A percentile compares a stretch with the other conserved stretches of the same genome.
Conservation (phyloP, 2,797 vertebrate species). For the Carduelis carduelis region DNA sequence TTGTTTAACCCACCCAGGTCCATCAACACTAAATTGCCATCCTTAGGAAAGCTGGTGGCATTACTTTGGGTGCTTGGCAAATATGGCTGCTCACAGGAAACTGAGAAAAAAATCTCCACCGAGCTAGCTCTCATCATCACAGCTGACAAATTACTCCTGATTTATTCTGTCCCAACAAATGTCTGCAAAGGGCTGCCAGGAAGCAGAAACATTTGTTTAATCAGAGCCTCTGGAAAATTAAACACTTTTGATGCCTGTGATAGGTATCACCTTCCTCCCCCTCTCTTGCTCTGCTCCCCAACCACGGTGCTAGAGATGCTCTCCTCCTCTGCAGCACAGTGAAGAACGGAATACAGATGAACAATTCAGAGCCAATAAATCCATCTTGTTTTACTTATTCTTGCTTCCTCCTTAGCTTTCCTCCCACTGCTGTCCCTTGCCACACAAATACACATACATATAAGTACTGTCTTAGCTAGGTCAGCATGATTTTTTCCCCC, state of each 20-base stretch:
- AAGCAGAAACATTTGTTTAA: constrained; percentile 70
- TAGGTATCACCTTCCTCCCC: constrained; percentile 30
- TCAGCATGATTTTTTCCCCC: constrained; percentile 32
- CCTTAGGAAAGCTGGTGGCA: neutral
- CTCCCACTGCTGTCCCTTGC: constrained; percentile 30
- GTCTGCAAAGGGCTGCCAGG: constrained; percentile 45
- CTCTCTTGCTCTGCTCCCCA: neutral
- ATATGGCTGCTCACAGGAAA: neutral
- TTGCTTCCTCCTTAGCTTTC: constrained; percentile 24
- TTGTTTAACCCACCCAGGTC: neutral
- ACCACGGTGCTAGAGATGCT: neutral
- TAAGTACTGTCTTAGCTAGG: neutral
- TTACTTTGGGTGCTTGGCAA: neutral
- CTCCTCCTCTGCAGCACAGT: constrained; percentile 42
- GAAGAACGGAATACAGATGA: constrained; percentile 49
- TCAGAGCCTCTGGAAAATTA: constrained; percentile 64
- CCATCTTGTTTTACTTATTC: constrained; percentile 23
- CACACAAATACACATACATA: neutral
- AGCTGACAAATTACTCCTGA: constrained; percentile 50
- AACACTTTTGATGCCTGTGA: constrained; percentile 47
- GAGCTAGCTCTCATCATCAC: neutral
- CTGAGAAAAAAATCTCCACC: neutral
- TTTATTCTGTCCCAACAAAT: constrained; percentile 65
- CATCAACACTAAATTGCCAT: neutral
- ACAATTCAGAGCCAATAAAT: constrained; percentile 21